Conservation (phyloP, 2,113 vertebrate genomes). For the Cranoglanis bouderius region DNA sequence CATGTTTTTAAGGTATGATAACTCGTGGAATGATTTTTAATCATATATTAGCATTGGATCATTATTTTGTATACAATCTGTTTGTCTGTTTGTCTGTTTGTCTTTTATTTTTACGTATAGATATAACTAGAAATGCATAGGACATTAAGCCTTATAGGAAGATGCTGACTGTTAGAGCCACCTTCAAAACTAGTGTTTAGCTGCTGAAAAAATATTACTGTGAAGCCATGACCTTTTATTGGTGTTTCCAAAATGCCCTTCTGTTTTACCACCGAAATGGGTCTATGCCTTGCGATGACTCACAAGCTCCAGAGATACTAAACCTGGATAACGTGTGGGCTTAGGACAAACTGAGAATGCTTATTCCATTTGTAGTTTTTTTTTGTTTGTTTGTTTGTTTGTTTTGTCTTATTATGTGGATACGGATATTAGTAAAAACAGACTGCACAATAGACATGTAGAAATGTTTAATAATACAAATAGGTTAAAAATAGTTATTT, state of each 20-base stretch:
- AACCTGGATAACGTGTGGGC: slow-evolving; percentile 25
- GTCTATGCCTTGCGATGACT: slow-evolving; percentile 20
- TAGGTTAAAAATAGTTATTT: background rate
- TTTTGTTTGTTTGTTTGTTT: background rate
- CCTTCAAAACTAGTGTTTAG: background rate
- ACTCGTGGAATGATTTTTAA: background rate
- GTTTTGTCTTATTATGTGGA: background rate
- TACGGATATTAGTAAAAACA: background rate
- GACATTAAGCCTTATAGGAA: background rate
- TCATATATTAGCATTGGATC: background rate
- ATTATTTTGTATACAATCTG: background rate
- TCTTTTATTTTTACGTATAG: background rate
- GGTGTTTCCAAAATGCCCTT: slow-evolving; percentile 13
- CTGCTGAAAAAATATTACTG: background rate
- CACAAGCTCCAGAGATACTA: slow-evolving; percentile 11
- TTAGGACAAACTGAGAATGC: slow-evolving; percentile 34
- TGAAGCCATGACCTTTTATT: slow-evolving; percentile 15
- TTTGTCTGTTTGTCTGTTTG: background rate
- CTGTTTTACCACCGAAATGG: background rate
- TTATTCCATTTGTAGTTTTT: background rate
- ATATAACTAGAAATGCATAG: background rate
- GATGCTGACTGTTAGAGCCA: too few relatives aligned
- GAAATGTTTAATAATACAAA: background rate
- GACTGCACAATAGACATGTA: background rate
- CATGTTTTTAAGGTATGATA: background rate